phyloP scores from a whole-genome alignment of 2,888 invertebrate genomes.

The Aromia moschata region DNA sequence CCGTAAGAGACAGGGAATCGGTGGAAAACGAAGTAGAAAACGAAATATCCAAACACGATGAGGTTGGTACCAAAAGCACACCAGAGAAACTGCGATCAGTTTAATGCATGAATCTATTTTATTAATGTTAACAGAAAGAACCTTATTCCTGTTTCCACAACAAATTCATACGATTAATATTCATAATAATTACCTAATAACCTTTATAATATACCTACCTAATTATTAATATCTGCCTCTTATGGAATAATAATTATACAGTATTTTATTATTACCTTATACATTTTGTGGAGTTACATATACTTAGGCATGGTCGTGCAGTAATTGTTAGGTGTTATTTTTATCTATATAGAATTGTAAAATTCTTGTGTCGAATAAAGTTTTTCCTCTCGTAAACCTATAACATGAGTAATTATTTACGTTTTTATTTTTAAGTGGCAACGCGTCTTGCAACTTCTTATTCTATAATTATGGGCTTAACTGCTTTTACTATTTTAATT shows the following conservation, averaged over 20 bases:
- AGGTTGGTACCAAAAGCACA: slow-evolving; percentile 55
- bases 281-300: slow-evolving; percentile 17
- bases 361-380: slow-evolving; percentile 31
- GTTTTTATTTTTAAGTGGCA: neutral
- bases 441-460: neutral
- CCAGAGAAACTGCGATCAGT: slow-evolving; percentile 54
- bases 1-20: slow-evolving; percentile 50
- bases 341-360: slow-evolving; percentile 28
- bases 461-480: slow-evolving; percentile 2
- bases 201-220: slow-evolving; percentile 14
- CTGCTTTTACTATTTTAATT: slow-evolving; percentile 14
- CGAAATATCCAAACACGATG: slow-evolving; percentile 54
- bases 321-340: slow-evolving; percentile 22
- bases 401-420: slow-evolving; percentile 27
- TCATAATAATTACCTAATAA: slow-evolving; percentile 15
- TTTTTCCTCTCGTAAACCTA: slow-evolving; percentile 20
- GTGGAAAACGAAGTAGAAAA: slow-evolving; percentile 55
- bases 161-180: slow-evolving; percentile 12
- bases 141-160: neutral
- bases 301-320: slow-evolving; percentile 17
- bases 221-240: slow-evolving; percentile 9
- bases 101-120: slow-evolving; percentile 28
- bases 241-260: slow-evolving; percentile 6
- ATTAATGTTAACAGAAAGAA: slow-evolving; percentile 9
- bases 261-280: slow-evolving; percentile 31